Percentiles rank a stretch among this genome's conserved stretches.
These are phyloP conservation scores for Drymodes brunneopygia DNA, from an alignment of 2,113 vertebrate genomes.

Conservation along the genomic window DNA sequence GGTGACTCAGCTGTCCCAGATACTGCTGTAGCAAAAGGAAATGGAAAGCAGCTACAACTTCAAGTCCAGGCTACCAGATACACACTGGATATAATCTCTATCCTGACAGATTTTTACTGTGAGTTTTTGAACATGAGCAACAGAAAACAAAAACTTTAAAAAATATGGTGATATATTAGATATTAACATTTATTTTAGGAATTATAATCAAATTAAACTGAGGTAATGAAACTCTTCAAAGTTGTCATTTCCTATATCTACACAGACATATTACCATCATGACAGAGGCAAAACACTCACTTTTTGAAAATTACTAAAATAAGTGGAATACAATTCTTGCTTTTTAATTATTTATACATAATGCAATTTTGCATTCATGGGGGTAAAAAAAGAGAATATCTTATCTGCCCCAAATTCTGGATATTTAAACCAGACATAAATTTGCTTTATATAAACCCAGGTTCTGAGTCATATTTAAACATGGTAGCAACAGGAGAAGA, in stretches of 20 bases:
- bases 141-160: fast-evolving
- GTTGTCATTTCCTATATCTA: neutral
- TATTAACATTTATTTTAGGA: neutral
- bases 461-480: neutral
- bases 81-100: neutral
- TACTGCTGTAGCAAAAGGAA: neutral
- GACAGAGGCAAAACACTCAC: neutral
- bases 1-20: neutral
- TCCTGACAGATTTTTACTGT: neutral
- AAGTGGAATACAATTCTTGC: neutral
- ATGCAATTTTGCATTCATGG: neutral
- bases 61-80: neutral
- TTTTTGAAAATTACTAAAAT: neutral
- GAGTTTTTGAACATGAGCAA: neutral
- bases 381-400: neutral
- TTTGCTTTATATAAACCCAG: neutral
- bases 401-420: neutral
- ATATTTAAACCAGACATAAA: neutral
- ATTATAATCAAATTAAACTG: neutral
- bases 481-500: neutral
- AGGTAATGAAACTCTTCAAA: neutral
- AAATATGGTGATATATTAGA: neutral
- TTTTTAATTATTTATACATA: neutral
- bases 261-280: neutral
- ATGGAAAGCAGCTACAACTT: neutral